These are phyloP conservation scores for Bellardia pandia DNA, from an alignment of 2,888 invertebrate species.

Conservation along the genomic window DNA sequence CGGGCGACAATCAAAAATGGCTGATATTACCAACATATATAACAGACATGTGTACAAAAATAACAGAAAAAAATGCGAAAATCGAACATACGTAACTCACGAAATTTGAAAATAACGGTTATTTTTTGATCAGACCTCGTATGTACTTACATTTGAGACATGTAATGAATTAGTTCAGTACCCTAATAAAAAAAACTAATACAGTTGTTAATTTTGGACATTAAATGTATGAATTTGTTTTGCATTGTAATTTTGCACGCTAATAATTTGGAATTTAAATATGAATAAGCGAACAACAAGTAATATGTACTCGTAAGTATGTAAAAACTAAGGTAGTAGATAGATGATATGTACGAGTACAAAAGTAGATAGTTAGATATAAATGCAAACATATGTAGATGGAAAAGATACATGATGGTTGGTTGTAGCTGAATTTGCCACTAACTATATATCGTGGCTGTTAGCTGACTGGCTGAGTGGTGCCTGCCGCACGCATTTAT, in stretches of 20 bases:
- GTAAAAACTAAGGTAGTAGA: neutral
- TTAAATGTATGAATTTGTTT: neutral
- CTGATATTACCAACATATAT: too few relatives aligned
- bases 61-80: too few relatives aligned
- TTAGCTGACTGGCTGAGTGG: slow-evolving; percentile 5
- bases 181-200: neutral
- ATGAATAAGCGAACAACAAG: neutral
- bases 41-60: too few relatives aligned
- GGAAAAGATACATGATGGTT: slow-evolving; percentile 26
- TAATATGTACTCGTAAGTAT: neutral
- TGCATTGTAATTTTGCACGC: slow-evolving; percentile 31
- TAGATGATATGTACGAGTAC: neutral
- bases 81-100: too few relatives aligned
- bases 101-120: too few relatives aligned
- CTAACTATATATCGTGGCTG: slow-evolving; percentile 41
- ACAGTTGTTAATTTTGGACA: neutral
- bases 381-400: neutral
- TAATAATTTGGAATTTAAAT: neutral
- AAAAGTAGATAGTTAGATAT: neutral
- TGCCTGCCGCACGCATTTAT: slow-evolving; percentile 49
- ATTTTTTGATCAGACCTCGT: too few relatives aligned
- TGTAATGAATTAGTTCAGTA: slow-evolving; percentile 20
- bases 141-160: neutral
- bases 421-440: slow-evolving; percentile 53
- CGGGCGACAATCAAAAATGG: too few relatives aligned